Conservation (phyloP, 2,113 vertebrate species). For the Acanthochromis polyacanthus region DNA sequence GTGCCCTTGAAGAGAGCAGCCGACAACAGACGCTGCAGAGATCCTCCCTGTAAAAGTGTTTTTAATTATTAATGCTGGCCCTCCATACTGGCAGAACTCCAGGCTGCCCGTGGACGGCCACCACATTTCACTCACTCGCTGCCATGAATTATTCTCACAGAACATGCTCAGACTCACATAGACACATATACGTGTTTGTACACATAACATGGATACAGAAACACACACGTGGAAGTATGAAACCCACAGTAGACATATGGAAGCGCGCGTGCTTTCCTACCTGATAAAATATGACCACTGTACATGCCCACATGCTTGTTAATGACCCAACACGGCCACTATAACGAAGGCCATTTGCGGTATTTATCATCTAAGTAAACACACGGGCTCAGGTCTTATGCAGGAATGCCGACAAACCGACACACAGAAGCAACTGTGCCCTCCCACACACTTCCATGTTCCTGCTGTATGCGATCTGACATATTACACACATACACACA, state of each 20-base stretch:
- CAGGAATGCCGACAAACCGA: slow-evolving; percentile 23
- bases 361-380: slow-evolving; percentile 44
- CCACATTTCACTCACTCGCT: slow-evolving; percentile 62
- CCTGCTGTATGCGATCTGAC: slow-evolving; percentile 37
- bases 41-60: slow-evolving; percentile 77
- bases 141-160: slow-evolving; percentile 68
- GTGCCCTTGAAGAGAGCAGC: slow-evolving; percentile 67
- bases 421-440: background rate
- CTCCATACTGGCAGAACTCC: slow-evolving; percentile 66
- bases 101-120: slow-evolving; percentile 60
- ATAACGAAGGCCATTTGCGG: slow-evolving; percentile 25
- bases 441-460: slow-evolving; percentile 23
- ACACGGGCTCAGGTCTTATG: background rate
- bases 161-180: slow-evolving; percentile 23
- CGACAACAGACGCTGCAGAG: slow-evolving; percentile 68
- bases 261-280: background rate
- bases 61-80: slow-evolving; percentile 83
- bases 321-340: background rate
- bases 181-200: background rate
- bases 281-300: slow-evolving; percentile 17
- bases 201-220: background rate
- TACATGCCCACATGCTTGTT: slow-evolving; percentile 1
- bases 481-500: slow-evolving; percentile 39
- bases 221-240: background rate
- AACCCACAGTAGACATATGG: slow-evolving; percentile 7